A percentile compares a stretch with the other conserved stretches of the same genome.
Evolutionary conservation across 2,888 invertebrate species (phyloP).

Genomic region (Chesias legatella): DNA sequence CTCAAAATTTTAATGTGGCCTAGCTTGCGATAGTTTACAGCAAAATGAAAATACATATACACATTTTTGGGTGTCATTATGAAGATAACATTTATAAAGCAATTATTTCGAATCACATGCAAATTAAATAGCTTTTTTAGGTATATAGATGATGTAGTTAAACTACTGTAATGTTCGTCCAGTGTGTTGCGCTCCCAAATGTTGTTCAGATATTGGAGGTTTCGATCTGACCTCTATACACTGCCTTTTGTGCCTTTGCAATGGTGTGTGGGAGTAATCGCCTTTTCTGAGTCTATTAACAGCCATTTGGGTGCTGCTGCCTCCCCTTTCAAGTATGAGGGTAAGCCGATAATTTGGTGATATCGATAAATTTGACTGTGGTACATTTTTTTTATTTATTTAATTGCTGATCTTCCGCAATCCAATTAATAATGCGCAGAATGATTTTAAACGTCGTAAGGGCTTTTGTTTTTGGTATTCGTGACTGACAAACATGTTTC

Average conservation of each 20-base stretch:
- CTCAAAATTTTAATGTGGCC: conserved; percentile 23
- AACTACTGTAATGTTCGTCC: conserved; percentile 36
- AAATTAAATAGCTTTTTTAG: conserved; percentile 10
- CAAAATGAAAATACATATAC: no score
- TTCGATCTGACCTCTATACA: conserved; percentile 15
- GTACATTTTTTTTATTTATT: conserved; percentile 8
- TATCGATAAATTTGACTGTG: conserved; percentile 9
- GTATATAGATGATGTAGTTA: conserved; percentile 29
- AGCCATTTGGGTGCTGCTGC: conserved; percentile 8
- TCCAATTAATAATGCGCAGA: not conserved
- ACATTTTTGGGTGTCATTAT: not conserved
- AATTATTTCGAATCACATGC: conserved; percentile 1
- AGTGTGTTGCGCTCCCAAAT: conserved; percentile 36
- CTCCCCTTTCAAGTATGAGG: conserved; percentile 15
- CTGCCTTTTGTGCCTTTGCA: no score
- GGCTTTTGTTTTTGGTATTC: no score
- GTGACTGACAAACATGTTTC: no score
- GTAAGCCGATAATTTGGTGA: conserved; percentile 19
- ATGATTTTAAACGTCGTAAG: no score
- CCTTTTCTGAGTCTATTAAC: conserved; percentile 12
- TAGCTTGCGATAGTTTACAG: conserved; percentile 9
- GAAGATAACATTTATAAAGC: not conserved
- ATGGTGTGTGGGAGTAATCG: no score
- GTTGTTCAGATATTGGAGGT: conserved; percentile 36
- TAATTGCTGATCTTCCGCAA: conserved; percentile 15